Percentiles rank a stretch among this genome's conserved stretches.
Evolutionary conservation across 1,140 invertebrate species (phyloP).

Genomic region (Drosophila miranda): DNA sequence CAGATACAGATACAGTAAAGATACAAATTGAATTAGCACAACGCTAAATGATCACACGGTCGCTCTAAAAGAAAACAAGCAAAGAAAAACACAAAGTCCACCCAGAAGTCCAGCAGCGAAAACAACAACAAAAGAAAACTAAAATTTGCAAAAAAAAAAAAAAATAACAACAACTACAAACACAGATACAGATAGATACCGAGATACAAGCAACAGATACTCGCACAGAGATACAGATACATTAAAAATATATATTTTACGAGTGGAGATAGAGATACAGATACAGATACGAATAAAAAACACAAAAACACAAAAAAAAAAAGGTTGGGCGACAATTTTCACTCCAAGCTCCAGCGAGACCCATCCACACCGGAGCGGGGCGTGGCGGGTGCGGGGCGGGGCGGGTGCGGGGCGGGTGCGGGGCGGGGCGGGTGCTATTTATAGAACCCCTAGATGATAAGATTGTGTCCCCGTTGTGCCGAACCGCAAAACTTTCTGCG

Average conservation of each 20-base stretch:
- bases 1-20: conserved; percentile 29
- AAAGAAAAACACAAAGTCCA: conserved; percentile 32
- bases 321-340: conserved; percentile 58
- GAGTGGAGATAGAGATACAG: conserved; percentile 34
- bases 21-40: conserved; percentile 75
- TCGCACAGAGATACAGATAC: conserved; percentile 48
- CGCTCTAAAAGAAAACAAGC: conserved; percentile 66
- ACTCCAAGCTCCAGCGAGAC: conserved; percentile 48
- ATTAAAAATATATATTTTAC: too few relatives aligned
- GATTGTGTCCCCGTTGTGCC: conserved; percentile 65
- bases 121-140: conserved; percentile 10
- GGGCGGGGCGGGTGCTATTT: conserved; percentile 49
- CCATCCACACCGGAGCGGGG: conserved; percentile 12
- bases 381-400: too few relatives aligned
- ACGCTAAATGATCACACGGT: conserved; percentile 76
- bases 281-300: conserved; percentile 34
- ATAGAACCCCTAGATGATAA: conserved; percentile 78
- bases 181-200: conserved; percentile 30
- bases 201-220: conserved; percentile 11
- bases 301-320: conserved; percentile 8
- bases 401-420: too few relatives aligned
- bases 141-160: conserved; percentile 13
- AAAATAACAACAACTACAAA: conserved; percentile 36
- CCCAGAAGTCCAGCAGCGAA: conserved; percentile 16
- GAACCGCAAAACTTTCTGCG: conserved; percentile 72